These are phyloP conservation scores for Tribolium freemani DNA, from an alignment of 2,888 invertebrate genomes.

Conservation along the genomic window DNA sequence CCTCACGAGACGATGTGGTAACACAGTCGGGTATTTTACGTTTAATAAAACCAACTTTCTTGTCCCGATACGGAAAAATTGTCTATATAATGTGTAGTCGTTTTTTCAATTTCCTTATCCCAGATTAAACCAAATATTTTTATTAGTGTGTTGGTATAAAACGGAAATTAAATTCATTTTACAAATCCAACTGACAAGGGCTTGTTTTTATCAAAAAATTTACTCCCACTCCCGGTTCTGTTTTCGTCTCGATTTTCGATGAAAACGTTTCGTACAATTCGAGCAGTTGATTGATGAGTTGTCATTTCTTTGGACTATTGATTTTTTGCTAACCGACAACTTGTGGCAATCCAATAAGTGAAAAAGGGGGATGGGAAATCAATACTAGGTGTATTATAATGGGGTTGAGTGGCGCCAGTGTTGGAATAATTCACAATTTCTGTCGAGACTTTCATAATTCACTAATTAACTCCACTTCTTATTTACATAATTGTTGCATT, in stretches of 20 bases:
- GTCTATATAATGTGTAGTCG: constrained; percentile 13
- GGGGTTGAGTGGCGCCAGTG: constrained; percentile 8
- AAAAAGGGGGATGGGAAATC: constrained; percentile 29
- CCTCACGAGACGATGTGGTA: constrained; percentile 14
- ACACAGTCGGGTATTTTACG: constrained; percentile 20
- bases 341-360: constrained; percentile 37
- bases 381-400: constrained; percentile 21
- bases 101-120: constrained; percentile 38
- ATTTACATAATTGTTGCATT: constrained; percentile 13
- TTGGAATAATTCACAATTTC: neutral
- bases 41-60: constrained; percentile 26
- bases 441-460: neutral
- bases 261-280: constrained; percentile 21
- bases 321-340: constrained; percentile 33
- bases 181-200: constrained; percentile 23
- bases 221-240: no score
- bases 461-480: constrained; percentile 7
- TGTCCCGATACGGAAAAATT: neutral
- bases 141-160: constrained; percentile 28
- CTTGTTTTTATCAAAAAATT: neutral
- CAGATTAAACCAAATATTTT: constrained; percentile 38
- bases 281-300: constrained; percentile 40
- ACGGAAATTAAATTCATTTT: constrained; percentile 41
- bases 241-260: constrained; percentile 2
- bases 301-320: constrained; percentile 42